Conservation (phyloP, 1,140 invertebrate species). For the Phenacoccus solenopsis region DNA sequence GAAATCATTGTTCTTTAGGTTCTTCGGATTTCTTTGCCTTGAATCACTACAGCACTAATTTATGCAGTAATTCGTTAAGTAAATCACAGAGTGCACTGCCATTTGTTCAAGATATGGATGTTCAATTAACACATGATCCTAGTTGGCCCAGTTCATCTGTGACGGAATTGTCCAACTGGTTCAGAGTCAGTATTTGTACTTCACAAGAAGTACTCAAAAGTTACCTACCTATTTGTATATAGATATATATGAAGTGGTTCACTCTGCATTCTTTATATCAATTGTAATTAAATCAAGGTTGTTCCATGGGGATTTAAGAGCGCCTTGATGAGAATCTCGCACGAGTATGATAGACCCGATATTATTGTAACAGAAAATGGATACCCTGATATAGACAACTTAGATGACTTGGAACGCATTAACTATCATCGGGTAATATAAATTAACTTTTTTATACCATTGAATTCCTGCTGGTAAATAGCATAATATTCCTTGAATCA, state of each 20-base stretch:
- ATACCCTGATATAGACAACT: conserved; percentile 37
- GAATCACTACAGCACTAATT: conserved; percentile 21
- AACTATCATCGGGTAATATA: conserved; percentile 37
- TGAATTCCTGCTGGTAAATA: too few species aligned
- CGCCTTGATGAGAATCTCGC: conserved; percentile 39
- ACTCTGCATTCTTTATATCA: too few species aligned
- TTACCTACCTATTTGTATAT: too few species aligned
- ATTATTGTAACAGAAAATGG: conserved; percentile 62
- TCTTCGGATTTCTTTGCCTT: conserved; percentile 20
- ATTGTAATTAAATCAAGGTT: too few species aligned
- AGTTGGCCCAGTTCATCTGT: not conserved
- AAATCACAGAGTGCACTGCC: not conserved
- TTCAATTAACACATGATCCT: not conserved
- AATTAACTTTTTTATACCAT: not conserved
- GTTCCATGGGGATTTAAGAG: conserved; percentile 35
- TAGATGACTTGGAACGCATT: conserved; percentile 41
- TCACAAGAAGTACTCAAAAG: too few species aligned
- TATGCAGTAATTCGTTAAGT: not conserved
- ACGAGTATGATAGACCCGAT: conserved; percentile 44
- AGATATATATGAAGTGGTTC: too few species aligned
- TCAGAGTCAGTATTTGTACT: conserved; percentile 3
- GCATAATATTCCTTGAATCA: too few species aligned
- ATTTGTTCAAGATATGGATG: not conserved
- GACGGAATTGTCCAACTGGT: conserved; percentile 17
- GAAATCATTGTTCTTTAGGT: too few species aligned